These are phyloP conservation scores for Rhinophrynus dorsalis DNA, from an alignment of 2,797 vertebrate genomes.

Conservation along the genomic window DNA sequence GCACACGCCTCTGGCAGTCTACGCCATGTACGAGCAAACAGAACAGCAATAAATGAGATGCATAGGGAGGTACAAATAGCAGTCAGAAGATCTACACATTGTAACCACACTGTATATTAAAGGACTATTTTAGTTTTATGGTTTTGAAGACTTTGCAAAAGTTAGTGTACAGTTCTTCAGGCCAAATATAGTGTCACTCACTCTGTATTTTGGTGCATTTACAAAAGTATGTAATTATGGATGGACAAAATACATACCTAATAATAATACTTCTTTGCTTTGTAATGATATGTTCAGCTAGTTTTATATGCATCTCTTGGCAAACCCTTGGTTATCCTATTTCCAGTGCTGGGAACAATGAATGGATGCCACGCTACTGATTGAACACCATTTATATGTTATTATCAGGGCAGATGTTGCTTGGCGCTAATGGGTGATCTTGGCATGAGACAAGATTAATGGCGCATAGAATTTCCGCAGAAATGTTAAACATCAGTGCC, in stretches of 20 bases:
- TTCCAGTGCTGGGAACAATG: conserved; percentile 1
- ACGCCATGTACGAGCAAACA: no score
- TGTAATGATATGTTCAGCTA: conserved; percentile 13
- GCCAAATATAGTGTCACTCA: not conserved
- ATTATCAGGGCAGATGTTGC: conserved; percentile 8
- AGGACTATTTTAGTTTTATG: conserved; percentile 23
- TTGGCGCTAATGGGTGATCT: conserved; percentile 9
- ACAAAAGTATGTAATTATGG: conserved; percentile 29
- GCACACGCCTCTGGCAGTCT: no score
- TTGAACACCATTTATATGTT: conserved; percentile 23
- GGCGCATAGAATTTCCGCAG: conserved; percentile 14
- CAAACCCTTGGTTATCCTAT: not conserved
- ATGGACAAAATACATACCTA: conserved; percentile 4
- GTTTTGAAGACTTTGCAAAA: not conserved
- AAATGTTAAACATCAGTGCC: conserved; percentile 14
- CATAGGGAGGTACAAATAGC: no score
- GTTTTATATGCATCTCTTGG: conserved; percentile 4
- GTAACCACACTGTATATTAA: conserved; percentile 6
- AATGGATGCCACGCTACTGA: conserved; percentile 13
- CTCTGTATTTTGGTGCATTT: not conserved
- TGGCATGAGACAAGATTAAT: conserved; percentile 36
- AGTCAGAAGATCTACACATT: not conserved
- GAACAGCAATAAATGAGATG: no score
- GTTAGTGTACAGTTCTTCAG: not conserved
- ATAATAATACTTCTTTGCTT: conserved; percentile 21